phyloP scores from a whole-genome alignment of 37 sponge, comb jelly and placozoan species.

The Bolinopsis microptera region DNA sequence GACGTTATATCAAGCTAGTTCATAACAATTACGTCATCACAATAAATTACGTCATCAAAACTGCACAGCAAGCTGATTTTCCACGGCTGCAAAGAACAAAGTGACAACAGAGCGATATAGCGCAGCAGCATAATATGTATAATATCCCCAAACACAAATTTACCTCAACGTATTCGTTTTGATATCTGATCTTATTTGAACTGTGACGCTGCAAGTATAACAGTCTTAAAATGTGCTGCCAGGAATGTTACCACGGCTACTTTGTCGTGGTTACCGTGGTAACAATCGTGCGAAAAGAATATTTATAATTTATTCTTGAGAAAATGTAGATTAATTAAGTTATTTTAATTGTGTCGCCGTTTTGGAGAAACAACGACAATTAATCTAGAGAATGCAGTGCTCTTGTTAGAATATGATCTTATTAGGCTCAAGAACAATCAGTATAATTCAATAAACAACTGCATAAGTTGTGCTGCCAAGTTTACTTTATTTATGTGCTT shows the following conservation, averaged over 20 bases:
- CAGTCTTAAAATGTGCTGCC: background rate
- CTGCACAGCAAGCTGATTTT: background rate
- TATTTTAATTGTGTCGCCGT: no score
- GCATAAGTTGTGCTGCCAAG: no score
- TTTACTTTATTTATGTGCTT: no score
- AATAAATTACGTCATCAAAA: background rate
- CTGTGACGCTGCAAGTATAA: background rate
- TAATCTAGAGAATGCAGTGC: no score
- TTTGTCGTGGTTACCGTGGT: background rate
- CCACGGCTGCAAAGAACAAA: background rate
- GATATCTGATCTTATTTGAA: slow-evolving; percentile 30
- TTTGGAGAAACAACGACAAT: no score
- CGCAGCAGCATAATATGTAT: background rate
- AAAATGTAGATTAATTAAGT: no score
- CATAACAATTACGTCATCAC: background rate
- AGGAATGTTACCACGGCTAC: background rate
- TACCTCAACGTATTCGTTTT: slow-evolving; percentile 56
- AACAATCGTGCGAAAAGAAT: background rate
- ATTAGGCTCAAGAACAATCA: no score
- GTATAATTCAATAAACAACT: no score
- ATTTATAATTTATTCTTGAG: no score
- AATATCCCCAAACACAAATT: background rate
- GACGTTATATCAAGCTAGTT: background rate
- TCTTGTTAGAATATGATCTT: no score
- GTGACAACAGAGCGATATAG: background rate